phyloP scores from a whole-genome alignment of 2,113 vertebrate genomes.

The Periophthalmus modestus region DNA sequence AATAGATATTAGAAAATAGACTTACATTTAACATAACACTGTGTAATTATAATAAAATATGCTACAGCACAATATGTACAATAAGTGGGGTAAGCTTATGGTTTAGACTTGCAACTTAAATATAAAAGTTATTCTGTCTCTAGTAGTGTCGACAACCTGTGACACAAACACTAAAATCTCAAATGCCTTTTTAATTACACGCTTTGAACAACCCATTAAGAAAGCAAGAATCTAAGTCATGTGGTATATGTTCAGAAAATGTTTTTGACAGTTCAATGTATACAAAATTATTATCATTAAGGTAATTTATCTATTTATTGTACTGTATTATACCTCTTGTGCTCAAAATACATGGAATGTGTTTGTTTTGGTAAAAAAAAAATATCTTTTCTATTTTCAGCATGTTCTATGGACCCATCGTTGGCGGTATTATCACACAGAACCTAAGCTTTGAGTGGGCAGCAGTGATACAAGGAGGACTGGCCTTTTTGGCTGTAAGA shows the following conservation, averaged over 20 bases:
- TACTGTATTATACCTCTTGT: neutral
- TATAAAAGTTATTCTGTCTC: neutral
- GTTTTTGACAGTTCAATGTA: too few relatives aligned
- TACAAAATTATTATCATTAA: neutral
- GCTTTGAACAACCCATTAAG: too few relatives aligned
- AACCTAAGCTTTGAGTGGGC: constrained; percentile 88
- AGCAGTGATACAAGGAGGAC: constrained; percentile 81
- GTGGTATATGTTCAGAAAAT: too few relatives aligned
- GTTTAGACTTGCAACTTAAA: neutral
- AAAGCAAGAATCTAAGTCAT: too few relatives aligned
- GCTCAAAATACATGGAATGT: neutral
- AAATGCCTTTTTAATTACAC: too few relatives aligned
- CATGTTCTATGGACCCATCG: constrained; percentile 85
- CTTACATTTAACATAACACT: too few relatives aligned
- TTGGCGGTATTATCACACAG: constrained; percentile 88
- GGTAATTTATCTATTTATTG: neutral
- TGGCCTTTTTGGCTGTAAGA: constrained; percentile 85
- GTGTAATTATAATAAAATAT: too few relatives aligned
- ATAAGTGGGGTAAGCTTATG: constrained; percentile 19
- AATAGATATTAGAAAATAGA: too few relatives aligned
- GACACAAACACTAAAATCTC: too few relatives aligned
- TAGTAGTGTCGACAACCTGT: neutral
- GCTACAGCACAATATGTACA: too few relatives aligned
- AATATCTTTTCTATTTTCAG: constrained; percentile 57
- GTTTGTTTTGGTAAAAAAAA: neutral